Base-by-base conservation (phyloP, 2,113 vertebrate species). In the Echinops telfairi region DNA sequence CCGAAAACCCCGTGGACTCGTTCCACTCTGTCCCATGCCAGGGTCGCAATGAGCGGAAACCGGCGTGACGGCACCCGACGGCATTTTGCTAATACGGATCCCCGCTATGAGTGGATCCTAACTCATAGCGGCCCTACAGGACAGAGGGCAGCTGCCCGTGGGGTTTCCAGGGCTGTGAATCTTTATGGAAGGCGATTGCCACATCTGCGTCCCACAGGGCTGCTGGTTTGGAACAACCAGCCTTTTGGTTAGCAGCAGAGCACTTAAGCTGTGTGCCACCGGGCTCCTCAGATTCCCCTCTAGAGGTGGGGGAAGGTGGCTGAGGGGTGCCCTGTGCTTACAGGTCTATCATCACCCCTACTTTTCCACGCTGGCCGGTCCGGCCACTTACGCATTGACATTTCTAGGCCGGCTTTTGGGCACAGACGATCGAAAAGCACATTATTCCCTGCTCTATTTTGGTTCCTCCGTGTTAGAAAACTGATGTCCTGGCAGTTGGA, bases 361-460 rank as follows among this genome's bases (percentile, higher is more conserved):
- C 81, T 68, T 43, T 53, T 68, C 36, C 1, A 64, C 31, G 23
- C 83, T n/a, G 38, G 84, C 0, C 15, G 25, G 23, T 16, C 64
- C 66, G 78, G 47, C 36, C 19, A 73, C 71, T 47, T 84, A 0
- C 20, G 84, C 2, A 0, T 70, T 77, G 79, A 70, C 31, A 58
- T 47, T 77, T 86, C 70, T 38, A 40, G 20, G 85, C 88, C 82
- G 92, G 84, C 87, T 93, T 87, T 89, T 47, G 80, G 93, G 68
- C 90, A 81, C 11, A 36, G 36, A 33, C 17, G 36, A 33, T 89
- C 64, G 73, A 87, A 89, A 89, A 89, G 20, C 43, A 87, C 85
- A 81, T 95, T 93, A 86, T 96, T 94, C 47, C 62, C 81, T 57
- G 93, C 92, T 92, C 90, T 93, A 88, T 96, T 95, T 96, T 92